A percentile compares a stretch with the other conserved stretches of the same genome.
phyloP scores from a whole-genome alignment of 2,888 invertebrate species.

The Agrochola circellaris region DNA sequence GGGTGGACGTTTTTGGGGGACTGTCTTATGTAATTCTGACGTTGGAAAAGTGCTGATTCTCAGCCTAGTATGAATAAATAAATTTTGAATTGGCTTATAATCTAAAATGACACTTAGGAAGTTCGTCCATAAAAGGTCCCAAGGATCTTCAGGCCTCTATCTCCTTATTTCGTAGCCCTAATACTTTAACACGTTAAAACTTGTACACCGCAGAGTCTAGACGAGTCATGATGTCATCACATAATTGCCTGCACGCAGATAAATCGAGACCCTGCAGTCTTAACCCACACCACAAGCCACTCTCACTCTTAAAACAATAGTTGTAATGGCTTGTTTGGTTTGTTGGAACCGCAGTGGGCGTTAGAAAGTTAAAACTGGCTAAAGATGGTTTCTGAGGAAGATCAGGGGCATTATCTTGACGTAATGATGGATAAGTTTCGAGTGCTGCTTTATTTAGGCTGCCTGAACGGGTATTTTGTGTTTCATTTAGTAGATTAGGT shows the following conservation, averaged over 20 bases:
- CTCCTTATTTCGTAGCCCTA: constrained; percentile 3
- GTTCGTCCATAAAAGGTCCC: background rate
- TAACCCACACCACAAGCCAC: constrained; percentile 28
- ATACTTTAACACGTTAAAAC: constrained; percentile 37
- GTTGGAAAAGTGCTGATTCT: too few species aligned
- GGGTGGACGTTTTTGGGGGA: too few species aligned
- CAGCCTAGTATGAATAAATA: too few species aligned
- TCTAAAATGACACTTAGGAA: constrained; percentile 4
- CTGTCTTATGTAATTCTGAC: too few species aligned
- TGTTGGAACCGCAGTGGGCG: constrained; percentile 41
- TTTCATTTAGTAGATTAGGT: constrained; percentile 12
- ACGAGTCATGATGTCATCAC: constrained; percentile 62
- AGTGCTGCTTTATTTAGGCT: constrained; percentile 23
- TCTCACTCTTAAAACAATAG: constrained; percentile 51
- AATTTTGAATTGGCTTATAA: background rate
- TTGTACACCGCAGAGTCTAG: constrained; percentile 54
- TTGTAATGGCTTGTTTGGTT: constrained; percentile 22
- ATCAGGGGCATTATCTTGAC: constrained; percentile 59
- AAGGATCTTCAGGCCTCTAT: background rate
- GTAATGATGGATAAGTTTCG: constrained; percentile 49
- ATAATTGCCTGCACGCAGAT: constrained; percentile 55
- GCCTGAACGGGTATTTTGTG: constrained; percentile 3
- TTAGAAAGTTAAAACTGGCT: constrained; percentile 67
- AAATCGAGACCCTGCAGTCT: constrained; percentile 42
- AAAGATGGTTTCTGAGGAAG: constrained; percentile 47